Evolutionary conservation across 1,140 invertebrate genomes (phyloP).

Genomic region (Tigriopus japonicus): DNA sequence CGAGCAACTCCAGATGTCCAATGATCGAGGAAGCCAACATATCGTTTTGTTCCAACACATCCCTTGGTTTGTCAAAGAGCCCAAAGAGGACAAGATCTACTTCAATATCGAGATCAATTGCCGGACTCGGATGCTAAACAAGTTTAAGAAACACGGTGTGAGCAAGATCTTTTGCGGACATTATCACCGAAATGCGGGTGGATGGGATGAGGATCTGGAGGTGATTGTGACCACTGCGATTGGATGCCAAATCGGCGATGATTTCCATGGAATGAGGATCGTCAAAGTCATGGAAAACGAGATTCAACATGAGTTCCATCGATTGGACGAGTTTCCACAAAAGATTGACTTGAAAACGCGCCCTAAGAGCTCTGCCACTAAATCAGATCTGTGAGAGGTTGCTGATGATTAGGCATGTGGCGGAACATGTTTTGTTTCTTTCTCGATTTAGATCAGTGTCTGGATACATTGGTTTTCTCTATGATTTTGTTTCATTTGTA

Average conservation of each 20-base stretch:
- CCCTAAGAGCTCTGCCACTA: too few relatives aligned
- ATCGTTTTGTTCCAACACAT: slow-evolving; percentile 36
- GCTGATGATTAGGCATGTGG: too few relatives aligned
- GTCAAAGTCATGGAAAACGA: slow-evolving; percentile 3
- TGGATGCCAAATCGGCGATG: slow-evolving; percentile 29
- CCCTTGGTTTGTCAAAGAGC: slow-evolving; percentile 29
- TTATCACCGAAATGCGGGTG: slow-evolving; percentile 35
- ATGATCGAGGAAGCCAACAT: slow-evolving; percentile 21
- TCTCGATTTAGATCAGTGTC: too few relatives aligned
- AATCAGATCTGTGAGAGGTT: too few relatives aligned
- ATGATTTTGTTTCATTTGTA: too few relatives aligned
- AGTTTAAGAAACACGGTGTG: slow-evolving; percentile 28
- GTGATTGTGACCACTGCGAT: slow-evolving; percentile 34
- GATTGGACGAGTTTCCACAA: not conserved
- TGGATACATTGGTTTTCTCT: too few relatives aligned
- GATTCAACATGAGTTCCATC: not conserved
- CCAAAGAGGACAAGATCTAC: slow-evolving; percentile 27
- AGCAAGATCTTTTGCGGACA: slow-evolving; percentile 35
- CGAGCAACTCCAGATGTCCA: slow-evolving; percentile 21
- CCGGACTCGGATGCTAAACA: slow-evolving; percentile 27
- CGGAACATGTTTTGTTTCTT: too few relatives aligned
- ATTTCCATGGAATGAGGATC: slow-evolving; percentile 24
- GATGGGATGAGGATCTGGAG: slow-evolving; percentile 27
- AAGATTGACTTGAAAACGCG: not conserved
- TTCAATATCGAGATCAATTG: slow-evolving; percentile 27